These are phyloP conservation scores for Austrolebias charrua DNA, from an alignment of 2,797 vertebrate genomes.

Conservation along the genomic window DNA sequence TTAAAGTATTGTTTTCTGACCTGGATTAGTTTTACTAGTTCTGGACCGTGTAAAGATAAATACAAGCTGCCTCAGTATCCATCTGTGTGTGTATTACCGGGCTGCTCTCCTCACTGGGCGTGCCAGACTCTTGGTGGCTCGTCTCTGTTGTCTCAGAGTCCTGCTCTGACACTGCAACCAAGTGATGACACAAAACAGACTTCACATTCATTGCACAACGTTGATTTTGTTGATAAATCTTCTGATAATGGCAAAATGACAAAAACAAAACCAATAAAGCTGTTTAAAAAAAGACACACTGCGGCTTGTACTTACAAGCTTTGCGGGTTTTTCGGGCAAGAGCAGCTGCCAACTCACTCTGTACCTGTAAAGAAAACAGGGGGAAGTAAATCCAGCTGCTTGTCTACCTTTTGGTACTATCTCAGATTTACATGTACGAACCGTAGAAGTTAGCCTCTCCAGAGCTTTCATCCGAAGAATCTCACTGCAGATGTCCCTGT, in stretches of 20 bases:
- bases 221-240: neutral
- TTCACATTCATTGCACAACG: neutral
- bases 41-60: neutral
- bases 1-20: neutral
- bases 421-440: constrained; percentile 49
- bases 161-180: constrained; percentile 78
- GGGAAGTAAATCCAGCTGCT: neutral
- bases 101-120: constrained; percentile 74
- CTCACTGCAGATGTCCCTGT: constrained; percentile 89
- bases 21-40: neutral
- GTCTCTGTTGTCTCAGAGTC: constrained; percentile 75
- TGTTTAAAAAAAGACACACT: constrained; percentile 2
- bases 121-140: constrained; percentile 66
- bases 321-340: constrained; percentile 94
- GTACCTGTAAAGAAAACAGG: constrained; percentile 79
- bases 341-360: constrained; percentile 92
- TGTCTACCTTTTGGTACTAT: neutral
- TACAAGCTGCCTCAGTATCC: neutral
- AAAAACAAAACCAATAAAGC: neutral
- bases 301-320: constrained; percentile 75
- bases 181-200: neutral
- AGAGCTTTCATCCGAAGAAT: constrained; percentile 89
- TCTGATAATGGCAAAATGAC: neutral
- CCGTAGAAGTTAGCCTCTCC: constrained; percentile 93
- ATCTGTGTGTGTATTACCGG: constrained; percentile 62